phyloP scores from a whole-genome alignment of 2,113 vertebrate species.

The Oryzias javanicus region DNA sequence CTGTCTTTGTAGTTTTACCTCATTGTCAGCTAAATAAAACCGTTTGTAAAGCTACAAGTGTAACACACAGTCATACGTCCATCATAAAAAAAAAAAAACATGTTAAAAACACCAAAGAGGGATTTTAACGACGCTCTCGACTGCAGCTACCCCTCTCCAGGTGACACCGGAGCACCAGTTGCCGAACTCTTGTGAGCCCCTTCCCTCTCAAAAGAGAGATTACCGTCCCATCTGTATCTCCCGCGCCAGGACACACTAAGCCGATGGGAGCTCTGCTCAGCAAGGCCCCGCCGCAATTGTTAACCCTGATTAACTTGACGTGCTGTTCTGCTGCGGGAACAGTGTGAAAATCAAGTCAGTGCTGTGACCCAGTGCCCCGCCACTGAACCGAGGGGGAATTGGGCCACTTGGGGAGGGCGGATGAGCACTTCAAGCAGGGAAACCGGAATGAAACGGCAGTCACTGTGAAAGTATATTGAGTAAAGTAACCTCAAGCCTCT shows the following conservation, averaged over 20 bases:
- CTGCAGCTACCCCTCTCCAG: background rate
- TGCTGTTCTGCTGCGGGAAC: constrained; percentile 65
- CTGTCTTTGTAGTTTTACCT: too few species aligned
- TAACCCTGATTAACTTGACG: constrained; percentile 82
- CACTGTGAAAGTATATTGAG: constrained; percentile 4
- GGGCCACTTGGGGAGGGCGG: constrained; percentile 50
- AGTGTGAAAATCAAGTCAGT: constrained; percentile 76
- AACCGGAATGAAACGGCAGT: constrained; percentile 12
- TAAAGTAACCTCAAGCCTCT: constrained; percentile 5
- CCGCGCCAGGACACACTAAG: constrained; percentile 61
- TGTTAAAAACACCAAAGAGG: too few species aligned
- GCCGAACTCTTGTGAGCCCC: constrained; percentile 25
- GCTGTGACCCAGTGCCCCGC: constrained; percentile 74
- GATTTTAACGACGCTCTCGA: background rate
- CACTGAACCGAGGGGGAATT: constrained; percentile 66
- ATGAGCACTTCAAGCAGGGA: constrained; percentile 20
- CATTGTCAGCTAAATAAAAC: too few species aligned
- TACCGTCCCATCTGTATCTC: constrained; percentile 73
- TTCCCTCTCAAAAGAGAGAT: constrained; percentile 54
- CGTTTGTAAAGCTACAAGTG: too few species aligned
- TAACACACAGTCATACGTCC: too few species aligned
- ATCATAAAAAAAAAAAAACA: too few species aligned
- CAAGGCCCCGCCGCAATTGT: constrained; percentile 68
- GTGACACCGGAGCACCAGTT: constrained; percentile 6
- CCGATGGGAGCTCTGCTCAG: constrained; percentile 68